Conservation (phyloP, 2,113 vertebrate genomes). For the Synchiropus splendidus region DNA sequence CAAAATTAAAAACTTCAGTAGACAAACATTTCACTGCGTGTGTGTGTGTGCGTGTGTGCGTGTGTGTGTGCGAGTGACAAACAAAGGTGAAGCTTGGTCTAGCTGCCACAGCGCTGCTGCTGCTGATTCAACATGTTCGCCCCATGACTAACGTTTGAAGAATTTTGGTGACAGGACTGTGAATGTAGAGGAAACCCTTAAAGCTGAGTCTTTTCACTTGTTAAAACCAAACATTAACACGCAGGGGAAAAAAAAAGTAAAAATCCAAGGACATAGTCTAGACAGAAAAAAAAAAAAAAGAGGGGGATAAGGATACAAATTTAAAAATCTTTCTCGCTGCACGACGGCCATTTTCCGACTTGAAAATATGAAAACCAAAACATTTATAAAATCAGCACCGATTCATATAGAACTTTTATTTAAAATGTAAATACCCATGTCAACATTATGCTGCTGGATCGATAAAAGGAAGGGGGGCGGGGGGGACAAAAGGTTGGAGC, state of each 20-base stretch:
- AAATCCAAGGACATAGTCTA: constrained; percentile 98
- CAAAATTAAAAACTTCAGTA: constrained; percentile 90
- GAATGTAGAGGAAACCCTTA: constrained; percentile 75
- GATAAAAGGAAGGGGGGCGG: constrained; percentile 59
- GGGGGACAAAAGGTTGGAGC: constrained; percentile 68
- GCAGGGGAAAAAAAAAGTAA: constrained; percentile 89
- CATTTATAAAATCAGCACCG: constrained; percentile 99
- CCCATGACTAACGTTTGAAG: constrained; percentile 72
- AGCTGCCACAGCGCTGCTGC: constrained; percentile 97
- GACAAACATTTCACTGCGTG: constrained; percentile 93
- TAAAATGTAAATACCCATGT: constrained; percentile 99
- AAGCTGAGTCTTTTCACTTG: constrained; percentile 86
- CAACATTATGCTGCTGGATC: constrained; percentile 98
- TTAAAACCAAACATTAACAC: constrained; percentile 98
- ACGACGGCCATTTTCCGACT: constrained; percentile 92
- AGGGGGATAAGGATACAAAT: constrained; percentile 94
- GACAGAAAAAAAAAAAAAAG: constrained; percentile 83
- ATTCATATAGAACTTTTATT: constrained; percentile 99
- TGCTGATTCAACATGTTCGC: constrained; percentile 63
- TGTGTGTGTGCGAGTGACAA: constrained; percentile 90
- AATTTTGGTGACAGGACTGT: constrained; percentile 79
- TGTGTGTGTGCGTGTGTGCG: constrained; percentile 64
- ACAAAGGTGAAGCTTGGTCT: constrained; percentile 94
- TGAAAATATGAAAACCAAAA: constrained; percentile 84
- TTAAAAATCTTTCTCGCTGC: constrained; percentile 98